A percentile compares a stretch with the other conserved stretches of the same genome.
Conservation (phyloP, 1,140 invertebrate genomes). For the Neelides sp. region DNA sequence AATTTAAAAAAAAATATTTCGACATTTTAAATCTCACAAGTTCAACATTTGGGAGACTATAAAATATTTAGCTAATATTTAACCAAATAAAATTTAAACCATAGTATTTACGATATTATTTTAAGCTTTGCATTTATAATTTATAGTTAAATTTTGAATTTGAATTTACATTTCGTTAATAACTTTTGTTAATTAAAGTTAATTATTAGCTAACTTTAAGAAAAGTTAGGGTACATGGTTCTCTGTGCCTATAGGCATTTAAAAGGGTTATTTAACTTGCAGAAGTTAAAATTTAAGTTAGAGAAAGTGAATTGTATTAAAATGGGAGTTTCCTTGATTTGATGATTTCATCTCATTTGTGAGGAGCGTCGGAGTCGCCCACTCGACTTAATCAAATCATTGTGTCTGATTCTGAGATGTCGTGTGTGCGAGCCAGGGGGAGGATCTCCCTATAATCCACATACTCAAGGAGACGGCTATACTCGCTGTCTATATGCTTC, state of each 20-base stretch:
- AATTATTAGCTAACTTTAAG: constrained; percentile 6
- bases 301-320: too few relatives aligned
- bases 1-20: too few relatives aligned
- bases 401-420: not conserved
- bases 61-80: too few relatives aligned
- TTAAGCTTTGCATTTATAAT: not conserved
- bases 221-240: not conserved
- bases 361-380: constrained; percentile 1
- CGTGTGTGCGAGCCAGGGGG: not conserved
- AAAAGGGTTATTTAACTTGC: not conserved
- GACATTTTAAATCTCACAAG: too few relatives aligned
- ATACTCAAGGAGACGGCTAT: too few relatives aligned
- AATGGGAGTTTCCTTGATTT: too few relatives aligned
- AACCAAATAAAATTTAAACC: not conserved
- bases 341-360: too few relatives aligned
- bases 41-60: too few relatives aligned
- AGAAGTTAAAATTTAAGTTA: constrained; percentile 1
- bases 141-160: constrained; percentile 2
- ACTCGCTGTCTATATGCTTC: too few relatives aligned
- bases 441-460: not conserved
- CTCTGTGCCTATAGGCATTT: constrained; percentile 3
- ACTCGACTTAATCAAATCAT: not conserved
- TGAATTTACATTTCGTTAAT: too few relatives aligned
- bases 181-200: too few relatives aligned
- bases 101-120: not conserved